These are phyloP conservation scores for Gallinago paraguaiae DNA, from an alignment of 2,113 vertebrate species.

Conservation along the genomic window DNA sequence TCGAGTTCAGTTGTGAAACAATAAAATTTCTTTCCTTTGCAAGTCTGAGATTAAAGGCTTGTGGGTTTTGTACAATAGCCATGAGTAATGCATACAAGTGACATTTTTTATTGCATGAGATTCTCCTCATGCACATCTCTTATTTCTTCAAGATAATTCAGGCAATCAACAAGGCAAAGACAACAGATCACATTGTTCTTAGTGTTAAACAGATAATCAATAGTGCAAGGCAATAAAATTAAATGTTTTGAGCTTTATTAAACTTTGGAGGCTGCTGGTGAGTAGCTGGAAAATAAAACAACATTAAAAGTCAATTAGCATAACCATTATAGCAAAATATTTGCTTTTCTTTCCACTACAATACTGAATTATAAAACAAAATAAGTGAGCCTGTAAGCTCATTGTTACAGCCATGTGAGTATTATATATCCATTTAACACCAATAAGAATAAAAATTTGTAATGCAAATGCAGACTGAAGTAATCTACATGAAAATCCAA, in stretches of 20 bases:
- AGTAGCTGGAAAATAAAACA: constrained; percentile 58
- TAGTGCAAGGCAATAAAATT: constrained; percentile 75
- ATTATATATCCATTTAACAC: constrained; percentile 33
- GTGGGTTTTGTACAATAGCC: constrained; percentile 29
- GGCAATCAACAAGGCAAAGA: constrained; percentile 58
- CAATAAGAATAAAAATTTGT: constrained; percentile 20
- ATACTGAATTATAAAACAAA: constrained; percentile 37
- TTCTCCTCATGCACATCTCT: constrained; percentile 49
- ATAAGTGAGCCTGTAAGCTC: neutral
- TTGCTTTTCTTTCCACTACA: constrained; percentile 8
- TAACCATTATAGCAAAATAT: constrained; percentile 59
- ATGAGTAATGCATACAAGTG: constrained; percentile 12
- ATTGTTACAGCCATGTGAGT: constrained; percentile 19
- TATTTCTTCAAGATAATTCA: constrained; percentile 70
- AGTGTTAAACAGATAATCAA: constrained; percentile 76
- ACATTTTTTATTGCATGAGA: constrained; percentile 23
- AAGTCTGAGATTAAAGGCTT: constrained; percentile 58
- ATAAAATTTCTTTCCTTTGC: constrained; percentile 56
- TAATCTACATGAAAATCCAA: constrained; percentile 18
- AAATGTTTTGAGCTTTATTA: constrained; percentile 79
- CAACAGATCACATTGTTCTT: constrained; percentile 61
- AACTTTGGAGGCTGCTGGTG: constrained; percentile 68
- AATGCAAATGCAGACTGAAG: constrained; percentile 4
- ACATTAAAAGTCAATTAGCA: constrained; percentile 74
- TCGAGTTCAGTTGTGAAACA: constrained; percentile 55